Evolutionary conservation across 2,888 invertebrate genomes (phyloP).

Genomic region (Beris chalybata): DNA sequence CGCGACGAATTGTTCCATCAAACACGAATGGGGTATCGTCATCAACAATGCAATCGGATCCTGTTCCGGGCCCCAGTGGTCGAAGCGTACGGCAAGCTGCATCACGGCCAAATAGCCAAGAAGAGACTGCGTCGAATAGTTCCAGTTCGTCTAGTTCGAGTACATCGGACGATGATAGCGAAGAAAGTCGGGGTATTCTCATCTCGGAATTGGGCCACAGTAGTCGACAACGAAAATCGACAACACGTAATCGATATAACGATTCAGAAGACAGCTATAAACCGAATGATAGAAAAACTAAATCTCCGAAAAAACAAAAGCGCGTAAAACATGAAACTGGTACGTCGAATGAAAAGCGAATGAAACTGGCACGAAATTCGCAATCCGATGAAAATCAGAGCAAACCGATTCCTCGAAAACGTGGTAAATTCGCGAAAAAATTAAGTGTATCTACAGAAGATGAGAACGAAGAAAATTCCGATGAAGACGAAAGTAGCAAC

Average conservation of each 20-base stretch:
- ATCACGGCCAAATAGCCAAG: constrained; percentile 46
- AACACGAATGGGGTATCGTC: constrained; percentile 54
- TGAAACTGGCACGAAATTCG: constrained; percentile 26
- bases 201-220: constrained; percentile 38
- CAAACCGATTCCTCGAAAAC: constrained; percentile 30
- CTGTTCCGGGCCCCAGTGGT: constrained; percentile 42
- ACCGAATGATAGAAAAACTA: constrained; percentile 51
- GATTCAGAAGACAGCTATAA: constrained; percentile 63
- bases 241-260: constrained; percentile 45
- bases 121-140: constrained; percentile 45
- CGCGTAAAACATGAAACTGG: constrained; percentile 41
- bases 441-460: constrained; percentile 36
- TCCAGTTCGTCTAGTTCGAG: constrained; percentile 27
- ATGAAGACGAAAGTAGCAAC: constrained; percentile 4
- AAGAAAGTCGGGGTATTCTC: constrained; percentile 39
- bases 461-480: constrained; percentile 39
- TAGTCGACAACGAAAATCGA: constrained; percentile 38
- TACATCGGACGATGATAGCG: constrained; percentile 34
- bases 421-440: constrained; percentile 27
- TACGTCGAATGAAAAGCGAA: constrained; percentile 34
- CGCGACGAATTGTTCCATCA: constrained; percentile 41
- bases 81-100: constrained; percentile 45
- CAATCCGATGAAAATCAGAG: constrained; percentile 35
- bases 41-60: constrained; percentile 41
- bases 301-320: constrained; percentile 45